Evolutionary conservation across 2,888 invertebrate species (phyloP).

Genomic region (Branchipolynoe longqiensis): DNA sequence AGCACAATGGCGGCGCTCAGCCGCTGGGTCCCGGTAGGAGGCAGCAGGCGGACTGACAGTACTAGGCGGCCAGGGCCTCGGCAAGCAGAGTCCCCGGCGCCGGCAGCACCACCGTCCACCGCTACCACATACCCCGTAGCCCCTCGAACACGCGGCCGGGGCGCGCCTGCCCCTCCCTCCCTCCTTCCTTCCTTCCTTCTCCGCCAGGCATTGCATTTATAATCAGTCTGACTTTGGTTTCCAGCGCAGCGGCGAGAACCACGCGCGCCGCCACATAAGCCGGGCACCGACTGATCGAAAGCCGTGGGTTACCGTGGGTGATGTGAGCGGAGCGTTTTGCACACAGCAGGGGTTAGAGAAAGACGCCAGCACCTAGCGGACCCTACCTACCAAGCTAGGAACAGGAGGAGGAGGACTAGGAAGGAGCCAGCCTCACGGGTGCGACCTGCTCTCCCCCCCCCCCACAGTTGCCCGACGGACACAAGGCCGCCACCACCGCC

Average conservation of each 20-base stretch:
- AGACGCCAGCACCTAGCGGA: too few species aligned
- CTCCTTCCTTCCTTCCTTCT: not conserved
- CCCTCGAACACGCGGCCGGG: not conserved
- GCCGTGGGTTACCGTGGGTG: not conserved
- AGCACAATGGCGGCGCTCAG: not conserved
- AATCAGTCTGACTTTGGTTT: not conserved
- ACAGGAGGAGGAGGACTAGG: too few species aligned
- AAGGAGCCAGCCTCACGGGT: too few species aligned
- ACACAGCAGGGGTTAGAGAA: too few species aligned
- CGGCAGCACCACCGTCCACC: not conserved
- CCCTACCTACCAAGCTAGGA: too few species aligned
- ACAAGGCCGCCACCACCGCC: not conserved
- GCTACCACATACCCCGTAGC: not conserved
- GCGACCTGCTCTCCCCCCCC: too few species aligned
- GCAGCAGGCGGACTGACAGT: not conserved
- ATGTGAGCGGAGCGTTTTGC: not conserved
- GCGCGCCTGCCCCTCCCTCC: not conserved
- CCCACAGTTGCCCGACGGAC: too few species aligned
- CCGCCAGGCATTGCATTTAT: not conserved
- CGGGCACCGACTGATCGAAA: too few species aligned
- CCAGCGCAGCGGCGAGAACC: too few species aligned
- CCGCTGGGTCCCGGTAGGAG: not conserved
- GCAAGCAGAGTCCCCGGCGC: not conserved
- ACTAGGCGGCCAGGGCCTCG: slow-evolving; percentile 4
- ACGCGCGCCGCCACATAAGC: too few species aligned